phyloP scores from a whole-genome alignment of 2,113 vertebrate genomes.

The Willisornis vidua region DNA sequence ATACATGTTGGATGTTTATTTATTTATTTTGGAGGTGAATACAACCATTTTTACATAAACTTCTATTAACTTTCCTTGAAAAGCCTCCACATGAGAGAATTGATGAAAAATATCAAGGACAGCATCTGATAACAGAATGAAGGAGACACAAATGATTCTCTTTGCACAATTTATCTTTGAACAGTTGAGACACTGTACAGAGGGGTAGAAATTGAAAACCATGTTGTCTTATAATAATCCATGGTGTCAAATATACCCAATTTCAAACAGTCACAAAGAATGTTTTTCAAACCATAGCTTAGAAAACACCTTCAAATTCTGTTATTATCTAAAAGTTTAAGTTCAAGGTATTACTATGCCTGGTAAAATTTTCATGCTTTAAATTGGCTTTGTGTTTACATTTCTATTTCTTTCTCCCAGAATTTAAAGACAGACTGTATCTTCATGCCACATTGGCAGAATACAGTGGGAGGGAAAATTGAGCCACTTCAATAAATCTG shows the following conservation, averaged over 20 bases:
- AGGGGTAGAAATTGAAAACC: neutral
- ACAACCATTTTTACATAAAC: neutral
- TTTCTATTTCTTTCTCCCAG: neutral
- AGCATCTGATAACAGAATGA: neutral
- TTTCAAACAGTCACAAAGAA: neutral
- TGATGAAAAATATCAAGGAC: neutral
- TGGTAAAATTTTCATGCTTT: neutral
- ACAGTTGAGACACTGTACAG: neutral
- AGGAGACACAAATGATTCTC: neutral
- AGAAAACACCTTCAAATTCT: neutral
- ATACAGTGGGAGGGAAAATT: neutral
- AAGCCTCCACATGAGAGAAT: neutral
- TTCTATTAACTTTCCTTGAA: neutral
- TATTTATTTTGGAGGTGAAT: neutral
- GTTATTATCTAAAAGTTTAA: neutral
- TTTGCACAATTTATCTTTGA: neutral
- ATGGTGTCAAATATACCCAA: neutral
- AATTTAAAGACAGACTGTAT: neutral
- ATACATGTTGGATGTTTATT: neutral
- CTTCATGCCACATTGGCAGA: neutral
- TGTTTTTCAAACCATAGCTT: neutral
- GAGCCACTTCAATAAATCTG: conserved; percentile 17
- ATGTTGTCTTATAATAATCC: neutral
- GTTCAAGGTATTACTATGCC: neutral
- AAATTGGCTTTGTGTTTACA: neutral